Percentiles rank a stretch among this genome's conserved stretches.
phyloP scores from a whole-genome alignment of 2,888 invertebrate genomes.

The Megalurothrips usitatus region DNA sequence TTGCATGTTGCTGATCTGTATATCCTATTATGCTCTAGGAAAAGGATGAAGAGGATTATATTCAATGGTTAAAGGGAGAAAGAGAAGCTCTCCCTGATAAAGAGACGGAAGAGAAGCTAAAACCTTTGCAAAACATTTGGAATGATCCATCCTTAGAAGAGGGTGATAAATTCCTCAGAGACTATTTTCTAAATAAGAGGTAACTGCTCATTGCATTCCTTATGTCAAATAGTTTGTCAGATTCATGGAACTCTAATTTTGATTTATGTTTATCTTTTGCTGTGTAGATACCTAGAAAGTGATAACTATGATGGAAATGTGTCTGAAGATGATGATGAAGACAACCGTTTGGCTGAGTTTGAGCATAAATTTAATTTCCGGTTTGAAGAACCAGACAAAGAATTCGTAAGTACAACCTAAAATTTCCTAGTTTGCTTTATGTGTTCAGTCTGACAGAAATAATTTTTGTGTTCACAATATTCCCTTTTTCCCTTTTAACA shows the following conservation, averaged over 20 bases:
- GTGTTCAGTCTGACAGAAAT: background rate
- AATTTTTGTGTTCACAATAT: slow-evolving; percentile 33
- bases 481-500: slow-evolving; percentile 29
- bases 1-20: background rate
- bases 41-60: slow-evolving; percentile 57
- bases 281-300: slow-evolving; percentile 50
- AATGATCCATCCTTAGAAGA: slow-evolving; percentile 72
- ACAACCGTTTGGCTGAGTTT: slow-evolving; percentile 84
- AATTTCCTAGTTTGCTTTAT: slow-evolving; percentile 24
- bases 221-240: background rate
- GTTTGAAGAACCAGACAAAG: slow-evolving; percentile 92
- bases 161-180: slow-evolving; percentile 83
- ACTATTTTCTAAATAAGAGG: slow-evolving; percentile 86
- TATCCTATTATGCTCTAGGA: slow-evolving; percentile 39
- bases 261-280: slow-evolving; percentile 11
- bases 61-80: slow-evolving; percentile 77
- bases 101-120: slow-evolving; percentile 59
- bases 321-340: slow-evolving; percentile 62
- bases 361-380: slow-evolving; percentile 94
- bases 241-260: background rate
- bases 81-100: slow-evolving; percentile 56
- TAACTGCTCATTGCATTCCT: slow-evolving; percentile 43
- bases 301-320: slow-evolving; percentile 52
- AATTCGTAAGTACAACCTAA: slow-evolving; percentile 59
- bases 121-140: slow-evolving; percentile 79